Evolutionary conservation across 1,140 invertebrate species (phyloP), one percentile per base, ranked within the genome.

Genomic region (Sminthurinus signatus): DNA sequence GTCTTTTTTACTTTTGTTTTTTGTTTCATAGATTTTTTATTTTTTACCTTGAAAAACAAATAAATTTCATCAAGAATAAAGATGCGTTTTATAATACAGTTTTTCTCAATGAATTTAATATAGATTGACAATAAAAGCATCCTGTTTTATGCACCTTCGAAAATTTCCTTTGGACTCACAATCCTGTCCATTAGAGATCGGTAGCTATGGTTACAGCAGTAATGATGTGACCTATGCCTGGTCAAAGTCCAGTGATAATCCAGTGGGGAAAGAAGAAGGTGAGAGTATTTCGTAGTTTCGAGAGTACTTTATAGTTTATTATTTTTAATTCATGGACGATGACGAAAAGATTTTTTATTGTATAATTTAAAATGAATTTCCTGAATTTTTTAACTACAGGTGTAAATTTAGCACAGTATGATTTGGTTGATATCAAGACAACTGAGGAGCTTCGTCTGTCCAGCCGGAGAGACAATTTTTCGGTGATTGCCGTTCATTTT

Each of bases 111-210:
- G 15, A 17, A 64, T 23, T 51, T 32, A 44, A 32, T 67, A 39
- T 72, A 83, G 85, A 71, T 70, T 87, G 60, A 87, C 85, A 0
- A 80, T 87, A n/a, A 80, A 80, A 62, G 83, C 85, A 19, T 78
- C 75, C 14, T 87, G 85, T 75, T 81, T 81, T 32, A 87, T 87
- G 85, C 76, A 82, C 64, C 73, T 87, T 58, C 75, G 80, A 66
- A 80, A 84, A 63, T 87, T 86, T 73, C 85, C 85, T 0, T 78
- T 86, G 74, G 85, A 86, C 73, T 77, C 77, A 4, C 84, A 85
- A 64, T 73, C 75, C 2, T 86, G 84, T 73, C 81, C 82, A 8
- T 75, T 86, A 0, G 70, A 78, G 10, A 77, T 86, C 29, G 83
- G 82, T 19, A 84, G 83, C 69, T 86, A 82, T 73, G 84, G 80